Conservation (phyloP, 2,888 invertebrate species). For the Phortica okadai region DNA sequence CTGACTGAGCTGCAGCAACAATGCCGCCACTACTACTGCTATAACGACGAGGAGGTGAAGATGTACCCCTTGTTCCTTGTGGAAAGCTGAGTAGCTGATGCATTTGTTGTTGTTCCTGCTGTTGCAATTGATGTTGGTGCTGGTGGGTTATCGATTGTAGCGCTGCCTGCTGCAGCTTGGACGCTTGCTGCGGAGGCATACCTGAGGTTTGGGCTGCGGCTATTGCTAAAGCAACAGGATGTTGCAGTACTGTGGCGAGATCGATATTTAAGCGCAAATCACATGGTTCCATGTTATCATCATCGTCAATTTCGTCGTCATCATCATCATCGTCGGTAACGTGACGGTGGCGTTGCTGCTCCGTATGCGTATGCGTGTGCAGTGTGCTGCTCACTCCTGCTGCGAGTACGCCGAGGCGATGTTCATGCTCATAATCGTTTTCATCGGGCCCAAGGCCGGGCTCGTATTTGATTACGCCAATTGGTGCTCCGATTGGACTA, state of each 20-base stretch:
- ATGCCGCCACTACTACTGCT: constrained; percentile 54
- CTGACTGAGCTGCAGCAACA: constrained; percentile 34
- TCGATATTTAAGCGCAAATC: constrained; percentile 73
- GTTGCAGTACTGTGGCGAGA: constrained; percentile 66
- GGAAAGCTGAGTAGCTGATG: constrained; percentile 70
- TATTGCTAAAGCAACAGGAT: constrained; percentile 55
- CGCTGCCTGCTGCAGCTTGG: constrained; percentile 51
- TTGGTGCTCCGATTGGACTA: constrained; percentile 64
- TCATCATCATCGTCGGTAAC: constrained; percentile 52
- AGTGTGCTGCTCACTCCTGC: constrained; percentile 13
- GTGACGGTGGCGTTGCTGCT: constrained; percentile 33
- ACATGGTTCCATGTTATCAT: constrained; percentile 72
- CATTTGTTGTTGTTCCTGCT: constrained; percentile 69
- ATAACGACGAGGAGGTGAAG: constrained; percentile 64
- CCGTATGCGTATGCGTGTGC: not conserved
- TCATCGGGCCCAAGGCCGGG: constrained; percentile 60
- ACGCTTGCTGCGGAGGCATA: constrained; percentile 49
- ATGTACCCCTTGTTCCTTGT: constrained; percentile 43
- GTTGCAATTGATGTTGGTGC: constrained; percentile 43
- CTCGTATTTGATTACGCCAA: constrained; percentile 68
- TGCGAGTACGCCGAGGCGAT: constrained; percentile 43
- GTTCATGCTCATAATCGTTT: constrained; percentile 58
- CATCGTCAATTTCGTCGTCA: constrained; percentile 56
- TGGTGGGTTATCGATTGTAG: constrained; percentile 48
- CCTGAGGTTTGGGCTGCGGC: constrained; percentile 50